Evolutionary conservation across 2,888 invertebrate genomes (phyloP), one percentile per base, ranked within the genome.

Genomic region (Chorisops tibialis): DNA sequence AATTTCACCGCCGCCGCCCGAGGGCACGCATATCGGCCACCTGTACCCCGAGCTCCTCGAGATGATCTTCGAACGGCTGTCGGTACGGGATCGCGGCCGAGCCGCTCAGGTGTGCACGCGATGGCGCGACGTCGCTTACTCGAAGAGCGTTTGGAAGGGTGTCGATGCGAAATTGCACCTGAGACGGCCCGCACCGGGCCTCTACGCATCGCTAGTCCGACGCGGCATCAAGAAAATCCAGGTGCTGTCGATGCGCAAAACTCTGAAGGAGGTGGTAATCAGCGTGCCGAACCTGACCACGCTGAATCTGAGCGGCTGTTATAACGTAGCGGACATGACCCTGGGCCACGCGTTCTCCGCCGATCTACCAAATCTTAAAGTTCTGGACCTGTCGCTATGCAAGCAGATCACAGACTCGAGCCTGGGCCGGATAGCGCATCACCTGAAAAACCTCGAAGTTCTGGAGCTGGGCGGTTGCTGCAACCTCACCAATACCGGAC

Each of bases 331-430:
- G 39, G 96, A 96, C 76, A 81, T 86, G 48, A 91, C 91, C 50
- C 81, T 96, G 64, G 86, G 87, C 43, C 89, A 89, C 71, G 93
- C 94, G 3, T 89, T 96, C 71, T 83, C 86, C 48, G 82, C 85
- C 9, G 90, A 91, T 68, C 81, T 89, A 67, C 87, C 89, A 56
- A 85, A 88, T 37, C 80, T 96, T 58, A 88, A 87, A 66, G 84
- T 87, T 69, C 82, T 96, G 66, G 92, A 96, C 77, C 82, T 96
- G 59, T 93, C 93, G 48, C 80, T 96, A 63, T 96, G 96, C 80
- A 96, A 96, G 78, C 95, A 95, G 81, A 89, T 96, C 64, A 93
- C 93, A n/a, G 96, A 96, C 78, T 87, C 87, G 24, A 91, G 93
- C 56, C 82, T 96, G 22, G 87, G 88, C 16, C 82, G 89, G 72